These are phyloP conservation scores for Eulemur macaco DNA, from an alignment of 2,113 vertebrate species.

Conservation along the genomic window DNA sequence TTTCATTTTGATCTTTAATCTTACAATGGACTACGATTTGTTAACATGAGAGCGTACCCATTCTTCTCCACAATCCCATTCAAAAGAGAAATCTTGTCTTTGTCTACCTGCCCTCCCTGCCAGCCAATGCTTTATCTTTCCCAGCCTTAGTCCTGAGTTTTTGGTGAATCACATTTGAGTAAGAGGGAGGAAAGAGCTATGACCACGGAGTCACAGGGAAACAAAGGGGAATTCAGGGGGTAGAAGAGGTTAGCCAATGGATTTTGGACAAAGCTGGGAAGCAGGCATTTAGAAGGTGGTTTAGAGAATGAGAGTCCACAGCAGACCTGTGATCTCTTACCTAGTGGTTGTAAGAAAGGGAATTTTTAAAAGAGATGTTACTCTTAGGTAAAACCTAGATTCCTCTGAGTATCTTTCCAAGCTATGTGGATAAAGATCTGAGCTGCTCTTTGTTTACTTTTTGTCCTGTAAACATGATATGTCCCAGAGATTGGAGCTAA, in stretches of 20 bases:
- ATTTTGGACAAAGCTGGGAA: not conserved
- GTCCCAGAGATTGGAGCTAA: not conserved
- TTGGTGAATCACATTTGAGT: not conserved
- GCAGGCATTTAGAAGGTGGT: not conserved
- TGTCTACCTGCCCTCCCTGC: not conserved
- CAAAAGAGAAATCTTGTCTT: not conserved
- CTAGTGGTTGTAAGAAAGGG: not conserved
- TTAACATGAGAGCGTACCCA: accelerated
- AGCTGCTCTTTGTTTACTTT: not conserved
- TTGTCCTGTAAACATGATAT: not conserved
- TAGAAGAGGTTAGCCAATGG: not conserved
- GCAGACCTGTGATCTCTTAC: not conserved
- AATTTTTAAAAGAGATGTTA: not conserved
- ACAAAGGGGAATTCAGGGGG: not conserved
- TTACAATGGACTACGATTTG: not conserved
- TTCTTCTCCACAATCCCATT: not conserved
- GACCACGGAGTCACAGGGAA: not conserved
- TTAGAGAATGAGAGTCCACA: not conserved
- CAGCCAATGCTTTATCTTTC: not conserved
- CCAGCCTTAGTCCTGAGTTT: not conserved
- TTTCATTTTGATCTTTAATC: not conserved
- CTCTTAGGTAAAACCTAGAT: not conserved
- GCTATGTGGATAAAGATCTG: not conserved
- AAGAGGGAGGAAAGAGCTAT: not conserved
- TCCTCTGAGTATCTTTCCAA: not conserved